Percentiles rank a stretch among this genome's conserved stretches.
Evolutionary conservation across 2,113 vertebrate species (phyloP).

Genomic region (Sylvietta virens): DNA sequence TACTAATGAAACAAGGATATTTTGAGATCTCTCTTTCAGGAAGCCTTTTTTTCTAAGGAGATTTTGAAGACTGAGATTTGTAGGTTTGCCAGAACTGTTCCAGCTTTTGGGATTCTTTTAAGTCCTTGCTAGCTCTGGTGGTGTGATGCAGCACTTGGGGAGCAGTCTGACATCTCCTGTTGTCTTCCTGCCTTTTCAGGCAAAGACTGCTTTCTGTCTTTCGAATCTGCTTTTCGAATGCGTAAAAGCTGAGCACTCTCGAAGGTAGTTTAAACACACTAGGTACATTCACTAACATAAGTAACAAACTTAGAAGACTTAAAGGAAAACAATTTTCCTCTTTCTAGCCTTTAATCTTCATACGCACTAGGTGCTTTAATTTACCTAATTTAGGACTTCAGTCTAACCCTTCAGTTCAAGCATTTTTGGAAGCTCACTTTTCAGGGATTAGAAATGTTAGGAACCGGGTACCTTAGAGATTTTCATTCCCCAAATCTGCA

Average conservation of each 20-base stretch:
- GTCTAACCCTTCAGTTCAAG: neutral
- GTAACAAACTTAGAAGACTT: neutral
- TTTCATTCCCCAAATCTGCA: neutral
- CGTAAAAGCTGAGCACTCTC: neutral
- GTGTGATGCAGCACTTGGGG: fast-evolving
- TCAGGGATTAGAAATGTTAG: neutral
- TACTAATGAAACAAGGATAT: neutral
- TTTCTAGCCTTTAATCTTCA: neutral
- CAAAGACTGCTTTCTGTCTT: neutral
- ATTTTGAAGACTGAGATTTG: neutral
- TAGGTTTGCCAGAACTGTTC: neutral
- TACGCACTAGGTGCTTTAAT: neutral
- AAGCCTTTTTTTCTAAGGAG: neutral
- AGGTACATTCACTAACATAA: neutral
- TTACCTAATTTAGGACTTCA: neutral
- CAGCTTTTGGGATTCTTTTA: neutral
- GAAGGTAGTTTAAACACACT: neutral
- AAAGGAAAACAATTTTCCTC: neutral
- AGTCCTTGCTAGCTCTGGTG: neutral
- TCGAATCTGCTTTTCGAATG: neutral
- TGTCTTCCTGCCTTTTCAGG: too few relatives aligned
- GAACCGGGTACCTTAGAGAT: neutral
- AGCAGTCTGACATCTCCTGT: neutral
- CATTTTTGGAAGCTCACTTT: neutral
- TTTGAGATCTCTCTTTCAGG: neutral